A percentile compares a stretch with the other conserved stretches of the same genome.
Evolutionary conservation across 1,140 invertebrate species (phyloP).

Genomic region (Zaprionus davidi): DNA sequence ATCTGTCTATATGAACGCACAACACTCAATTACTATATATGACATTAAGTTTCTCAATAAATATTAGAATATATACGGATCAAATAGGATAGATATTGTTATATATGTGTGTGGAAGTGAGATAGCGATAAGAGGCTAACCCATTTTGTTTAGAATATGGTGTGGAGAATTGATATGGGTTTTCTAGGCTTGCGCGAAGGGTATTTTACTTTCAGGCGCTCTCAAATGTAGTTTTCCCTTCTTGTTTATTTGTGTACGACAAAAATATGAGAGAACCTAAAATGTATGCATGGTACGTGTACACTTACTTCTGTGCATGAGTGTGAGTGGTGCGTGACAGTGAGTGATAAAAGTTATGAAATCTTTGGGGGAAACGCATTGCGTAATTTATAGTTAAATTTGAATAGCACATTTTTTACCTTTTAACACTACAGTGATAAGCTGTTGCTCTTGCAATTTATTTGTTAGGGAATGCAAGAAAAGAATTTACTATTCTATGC

Average conservation of each 20-base stretch:
- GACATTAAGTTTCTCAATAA: neutral
- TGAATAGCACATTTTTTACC: neutral
- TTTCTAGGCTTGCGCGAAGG: neutral
- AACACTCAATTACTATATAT: neutral
- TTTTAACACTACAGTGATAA: no score
- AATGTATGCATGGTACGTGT: slow-evolving; percentile 47
- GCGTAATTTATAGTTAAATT: slow-evolving; percentile 46
- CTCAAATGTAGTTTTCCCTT: neutral
- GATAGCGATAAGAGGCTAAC: no score
- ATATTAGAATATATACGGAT: no score
- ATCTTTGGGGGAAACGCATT: slow-evolving; percentile 52
- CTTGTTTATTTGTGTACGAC: slow-evolving; percentile 33
- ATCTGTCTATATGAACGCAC: neutral
- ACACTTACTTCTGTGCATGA: neutral
- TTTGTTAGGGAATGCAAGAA: no score
- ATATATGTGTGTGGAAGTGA: no score
- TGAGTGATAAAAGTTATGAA: slow-evolving; percentile 79
- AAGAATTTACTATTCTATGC: no score
- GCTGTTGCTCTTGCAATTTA: no score
- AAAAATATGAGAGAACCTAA: slow-evolving; percentile 30
- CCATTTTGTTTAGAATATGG: no score
- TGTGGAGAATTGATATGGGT: neutral
- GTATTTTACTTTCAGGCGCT: neutral
- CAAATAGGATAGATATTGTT: no score
- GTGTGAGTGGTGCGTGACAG: slow-evolving; percentile 56